Base-by-base conservation (phyloP, 2,888 invertebrate species). In the Ctena decussata region DNA sequence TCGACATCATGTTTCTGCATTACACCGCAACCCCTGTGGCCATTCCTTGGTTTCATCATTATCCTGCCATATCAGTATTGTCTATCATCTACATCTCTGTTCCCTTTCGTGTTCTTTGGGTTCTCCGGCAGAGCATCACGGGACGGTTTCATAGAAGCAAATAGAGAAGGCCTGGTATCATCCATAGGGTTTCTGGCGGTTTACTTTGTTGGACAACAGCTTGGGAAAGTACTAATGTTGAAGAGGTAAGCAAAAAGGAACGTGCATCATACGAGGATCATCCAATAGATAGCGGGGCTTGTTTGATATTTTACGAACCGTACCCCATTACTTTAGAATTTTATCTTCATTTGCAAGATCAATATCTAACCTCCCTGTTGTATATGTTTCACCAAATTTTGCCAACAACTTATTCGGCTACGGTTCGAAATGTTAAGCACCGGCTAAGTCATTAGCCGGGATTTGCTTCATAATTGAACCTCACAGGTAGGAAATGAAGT, bases 91-190 rank as follows among this genome's bases (percentile, higher is more conserved):
- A 69, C 65, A 6, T 97, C 97, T 0, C 94, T 98, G 21, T 97
- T 97, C 87, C 95, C 97, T 0, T 97, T 89, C 97, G 97, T 98
- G 0, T 96, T 98, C 92, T 96, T 81, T 35, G 92, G 91, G 15
- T 82, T 69, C 37, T 74, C 90, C 70, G 91, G 91, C 0, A 41
- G 77, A 15, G 91, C 81, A 3, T 71, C 84, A n/a, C 76, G 93
- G 37, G 95, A 96, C 53, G 96, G 96, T 79, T 96, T 98, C 70
- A 88, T 98, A 6, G 96, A 97, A 39, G 98, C 98, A 0, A 99
- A 99, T 96, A 97, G 98, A 80, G 99, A 99, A 96, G 99, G 99
- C 0, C 96, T 99, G 49, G 97, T 97, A 24, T 98, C 99, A 0
- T 96, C 97, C 35, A 96, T 97, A 0, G 99, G 99, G 0, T 99